A percentile compares a stretch with the other conserved stretches of the same genome.
Conservation (phyloP, 2,888 invertebrate species). For the Oscheius myriophilus region DNA sequence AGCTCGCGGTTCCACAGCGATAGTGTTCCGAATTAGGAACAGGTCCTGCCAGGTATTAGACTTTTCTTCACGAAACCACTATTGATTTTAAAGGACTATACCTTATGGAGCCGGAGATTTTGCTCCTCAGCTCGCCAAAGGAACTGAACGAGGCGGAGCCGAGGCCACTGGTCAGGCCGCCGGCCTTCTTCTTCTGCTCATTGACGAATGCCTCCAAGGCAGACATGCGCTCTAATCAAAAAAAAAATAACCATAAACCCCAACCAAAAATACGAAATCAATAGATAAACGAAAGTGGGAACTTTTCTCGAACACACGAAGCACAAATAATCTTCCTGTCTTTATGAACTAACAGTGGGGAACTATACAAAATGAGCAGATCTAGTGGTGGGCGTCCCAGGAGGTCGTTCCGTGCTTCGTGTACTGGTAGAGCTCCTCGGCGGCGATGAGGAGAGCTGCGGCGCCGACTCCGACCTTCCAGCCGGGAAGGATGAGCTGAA, state of each 20-base stretch:
- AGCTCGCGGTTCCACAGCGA: conserved; percentile 13
- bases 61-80: background rate
- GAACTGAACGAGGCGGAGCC: conserved; percentile 51
- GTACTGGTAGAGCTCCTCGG: conserved; percentile 64
- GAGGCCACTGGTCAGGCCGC: conserved; percentile 29
- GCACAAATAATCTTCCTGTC: background rate
- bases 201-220: conserved; percentile 68
- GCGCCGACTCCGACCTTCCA: conserved; percentile 62
- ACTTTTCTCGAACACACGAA: background rate
- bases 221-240: conserved; percentile 51
- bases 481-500: conserved; percentile 60
- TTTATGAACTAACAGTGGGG: conserved; percentile 18
- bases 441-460: conserved; percentile 59
- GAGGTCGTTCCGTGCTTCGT: conserved; percentile 62
- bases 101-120: conserved; percentile 53
- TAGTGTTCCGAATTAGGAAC: too few species aligned
- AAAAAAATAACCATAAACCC: background rate
- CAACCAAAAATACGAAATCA: background rate
- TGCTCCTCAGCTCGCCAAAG: conserved; percentile 48
- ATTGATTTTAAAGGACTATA: conserved; percentile 5
- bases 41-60: too few species aligned
- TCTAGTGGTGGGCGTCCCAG: conserved; percentile 62
- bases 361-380: conserved; percentile 6
- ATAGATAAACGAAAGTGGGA: conserved; percentile 8
- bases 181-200: conserved; percentile 66